phyloP scores from a whole-genome alignment of 1,140 invertebrate species.

The Ceratitis capitata region DNA sequence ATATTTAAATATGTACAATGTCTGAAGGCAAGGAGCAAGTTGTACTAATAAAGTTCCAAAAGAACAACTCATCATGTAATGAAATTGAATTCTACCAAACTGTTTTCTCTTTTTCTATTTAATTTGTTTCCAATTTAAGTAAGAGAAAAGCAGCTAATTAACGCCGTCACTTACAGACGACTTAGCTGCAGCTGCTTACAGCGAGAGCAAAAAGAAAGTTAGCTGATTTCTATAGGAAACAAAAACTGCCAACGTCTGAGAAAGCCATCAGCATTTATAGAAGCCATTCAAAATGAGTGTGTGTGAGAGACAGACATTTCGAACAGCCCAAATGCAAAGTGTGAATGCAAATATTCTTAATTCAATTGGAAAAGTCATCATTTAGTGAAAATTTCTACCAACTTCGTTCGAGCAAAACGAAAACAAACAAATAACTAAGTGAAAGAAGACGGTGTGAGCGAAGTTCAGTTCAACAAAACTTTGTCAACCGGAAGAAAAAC shows the following conservation, averaged over 20 bases:
- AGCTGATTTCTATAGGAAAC: too few relatives aligned
- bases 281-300: background rate
- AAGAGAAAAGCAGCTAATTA: background rate
- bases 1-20: too few relatives aligned
- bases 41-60: too few relatives aligned
- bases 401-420: background rate
- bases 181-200: background rate
- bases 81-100: too few relatives aligned
- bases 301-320: background rate
- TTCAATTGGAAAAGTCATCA: constrained; percentile 37
- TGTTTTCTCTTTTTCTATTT: too few relatives aligned
- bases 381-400: background rate
- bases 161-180: background rate
- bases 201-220: background rate
- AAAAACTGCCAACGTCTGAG: background rate
- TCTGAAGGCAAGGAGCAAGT: too few relatives aligned
- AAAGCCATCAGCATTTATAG: background rate
- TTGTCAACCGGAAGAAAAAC: constrained; percentile 29
- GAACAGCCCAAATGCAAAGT: background rate
- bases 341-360: constrained; percentile 25
- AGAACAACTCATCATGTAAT: too few relatives aligned
- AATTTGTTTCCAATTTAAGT: too few relatives aligned
- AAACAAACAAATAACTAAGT: background rate
- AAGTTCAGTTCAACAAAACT: background rate
- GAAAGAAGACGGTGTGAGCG: background rate